Evolutionary conservation across 2,113 vertebrate genomes (phyloP).

Genomic region (Myodes glareolus): DNA sequence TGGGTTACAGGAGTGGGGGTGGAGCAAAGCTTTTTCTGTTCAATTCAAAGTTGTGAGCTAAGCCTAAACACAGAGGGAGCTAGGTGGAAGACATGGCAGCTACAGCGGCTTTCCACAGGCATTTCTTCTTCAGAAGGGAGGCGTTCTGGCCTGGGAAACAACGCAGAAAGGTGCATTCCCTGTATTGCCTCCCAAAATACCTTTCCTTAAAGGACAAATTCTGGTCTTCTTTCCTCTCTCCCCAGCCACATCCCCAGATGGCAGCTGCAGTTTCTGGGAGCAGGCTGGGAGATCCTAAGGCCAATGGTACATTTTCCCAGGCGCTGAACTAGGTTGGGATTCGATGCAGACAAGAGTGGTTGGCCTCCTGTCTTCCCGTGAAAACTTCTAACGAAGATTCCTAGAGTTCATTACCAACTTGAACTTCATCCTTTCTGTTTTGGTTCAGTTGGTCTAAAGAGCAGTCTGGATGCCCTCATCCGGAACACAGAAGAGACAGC

Average conservation of each 20-base stretch:
- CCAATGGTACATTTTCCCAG: not conserved
- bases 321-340: not conserved
- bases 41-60: not conserved
- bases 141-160: not conserved
- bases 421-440: not conserved
- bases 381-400: not conserved
- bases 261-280: not conserved
- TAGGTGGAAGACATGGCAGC: not conserved
- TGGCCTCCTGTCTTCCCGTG: not conserved
- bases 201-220: constrained; percentile 9
- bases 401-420: not conserved
- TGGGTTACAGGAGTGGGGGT: not conserved
- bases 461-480: not conserved
- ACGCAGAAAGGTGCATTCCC: not conserved
- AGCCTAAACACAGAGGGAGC: not conserved
- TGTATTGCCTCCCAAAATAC: constrained; percentile 8
- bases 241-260: not conserved
- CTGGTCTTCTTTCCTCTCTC: not conserved
- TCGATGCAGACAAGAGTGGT: not conserved
- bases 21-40: not conserved
- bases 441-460: not conserved
- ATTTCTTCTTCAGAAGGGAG: not conserved
- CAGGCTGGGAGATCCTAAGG: not conserved
- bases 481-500: not conserved
- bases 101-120: not conserved